phyloP scores from a whole-genome alignment of 2,888 invertebrate species.

The Luperina nickerlii region DNA sequence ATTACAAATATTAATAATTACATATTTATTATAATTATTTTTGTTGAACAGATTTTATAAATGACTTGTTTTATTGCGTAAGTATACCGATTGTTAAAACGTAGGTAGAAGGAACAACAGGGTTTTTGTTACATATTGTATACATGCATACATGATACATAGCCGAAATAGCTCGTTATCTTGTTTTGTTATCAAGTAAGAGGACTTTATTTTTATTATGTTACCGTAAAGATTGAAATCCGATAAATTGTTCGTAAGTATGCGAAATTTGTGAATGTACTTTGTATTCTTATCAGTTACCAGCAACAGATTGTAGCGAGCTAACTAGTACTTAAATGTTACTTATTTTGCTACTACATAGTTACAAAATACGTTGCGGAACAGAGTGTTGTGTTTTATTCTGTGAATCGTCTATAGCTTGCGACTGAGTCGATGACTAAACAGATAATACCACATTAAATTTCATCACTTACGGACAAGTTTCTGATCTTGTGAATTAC shows the following conservation, averaged over 20 bases:
- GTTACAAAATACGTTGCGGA: neutral
- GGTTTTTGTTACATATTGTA: too few species aligned
- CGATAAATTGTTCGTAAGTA: neutral
- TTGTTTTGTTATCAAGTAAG: constrained; percentile 1
- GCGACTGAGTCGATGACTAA: constrained; percentile 8
- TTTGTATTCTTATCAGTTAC: constrained; percentile 14
- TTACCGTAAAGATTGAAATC: neutral
- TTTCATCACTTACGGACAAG: neutral
- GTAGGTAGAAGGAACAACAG: too few species aligned
- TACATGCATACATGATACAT: neutral
- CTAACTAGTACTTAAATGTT: neutral
- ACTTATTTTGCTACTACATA: neutral
- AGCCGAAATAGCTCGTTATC: neutral
- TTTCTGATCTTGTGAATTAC: neutral
- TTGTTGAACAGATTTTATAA: too few species aligned
- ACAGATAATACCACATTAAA: neutral
- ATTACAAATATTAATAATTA: too few species aligned
- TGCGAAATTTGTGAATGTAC: neutral
- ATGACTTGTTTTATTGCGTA: too few species aligned
- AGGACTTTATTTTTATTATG: neutral
- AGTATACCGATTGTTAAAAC: too few species aligned
- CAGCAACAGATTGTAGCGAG: neutral
- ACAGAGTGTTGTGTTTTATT: neutral
- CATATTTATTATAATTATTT: too few species aligned
- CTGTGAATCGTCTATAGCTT: neutral